Evolutionary conservation across 2,888 invertebrate genomes (phyloP), one percentile per base, ranked within the genome.

Genomic region (Seladonia tumulorum): DNA sequence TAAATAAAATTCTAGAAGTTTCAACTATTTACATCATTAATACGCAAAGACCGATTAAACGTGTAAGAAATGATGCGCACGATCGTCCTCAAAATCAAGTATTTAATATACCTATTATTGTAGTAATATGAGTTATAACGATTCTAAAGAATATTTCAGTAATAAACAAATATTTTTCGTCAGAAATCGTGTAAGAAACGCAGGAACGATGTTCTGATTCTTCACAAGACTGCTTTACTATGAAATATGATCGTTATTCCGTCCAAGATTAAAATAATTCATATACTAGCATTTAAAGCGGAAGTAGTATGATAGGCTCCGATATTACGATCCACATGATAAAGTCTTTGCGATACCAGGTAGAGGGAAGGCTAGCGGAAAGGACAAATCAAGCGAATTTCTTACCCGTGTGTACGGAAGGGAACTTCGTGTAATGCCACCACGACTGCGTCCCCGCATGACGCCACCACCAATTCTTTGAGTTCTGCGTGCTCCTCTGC

Each of bases 371-470:
- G 73, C 60, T 16, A 18, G 4, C 22, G 5, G 49, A 35, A 42
- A 25, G 10, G 49, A 53, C 14, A 66, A 71, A 78, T 16, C 1
- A 53, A 42, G 42, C 0, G n/a, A 8, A 87, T 77, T 80, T 68
- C 95, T 96, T 97, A 98, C 97, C 96, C 97, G 96, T 92, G 96
- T 96, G 94, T 97, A 97, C 91, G 94, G 93, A 35, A 95, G 96
- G 89, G 95, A 91, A 85, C 96, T 95, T 95, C 97, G 97, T 86
- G 97, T 95, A 92, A 97, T 96, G 92, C 97, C 97, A 91, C 97
- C 97, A 93, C 97, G 97, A 95, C 96, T 97, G 95, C 97, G 97
- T 93, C 97, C 97, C 94, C 97, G 97, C 92, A 96, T 96, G 92
- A 97, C 96, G 81, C 96, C 96, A 87, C 96, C 93, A 83, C 93